A percentile compares a stretch with the other conserved stretches of the same genome.
phyloP scores from a whole-genome alignment of 2,797 vertebrate species.

The Ataeniobius toweri region DNA sequence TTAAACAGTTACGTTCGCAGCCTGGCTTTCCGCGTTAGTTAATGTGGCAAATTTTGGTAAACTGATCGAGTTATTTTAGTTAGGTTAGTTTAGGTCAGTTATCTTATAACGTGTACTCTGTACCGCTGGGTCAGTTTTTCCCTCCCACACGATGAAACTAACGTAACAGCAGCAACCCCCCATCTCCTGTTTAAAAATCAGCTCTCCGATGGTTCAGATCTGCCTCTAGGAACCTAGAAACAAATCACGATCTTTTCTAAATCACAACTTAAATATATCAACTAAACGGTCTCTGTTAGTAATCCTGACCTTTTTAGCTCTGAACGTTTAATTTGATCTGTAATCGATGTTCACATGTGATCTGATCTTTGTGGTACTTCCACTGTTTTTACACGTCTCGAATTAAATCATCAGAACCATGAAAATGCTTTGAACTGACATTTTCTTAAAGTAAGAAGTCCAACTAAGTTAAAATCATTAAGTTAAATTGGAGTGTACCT shows the following conservation, averaged over 20 bases:
- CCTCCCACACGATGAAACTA: slow-evolving; percentile 41
- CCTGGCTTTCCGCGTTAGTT: accelerated
- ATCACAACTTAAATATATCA: not conserved
- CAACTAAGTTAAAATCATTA: too few species aligned
- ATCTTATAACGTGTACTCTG: too few species aligned
- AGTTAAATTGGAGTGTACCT: too few species aligned
- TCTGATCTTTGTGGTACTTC: not conserved
- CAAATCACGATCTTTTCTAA: not conserved
- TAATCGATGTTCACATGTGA: not conserved
- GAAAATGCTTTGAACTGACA: not conserved
- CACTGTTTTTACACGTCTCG: not conserved
- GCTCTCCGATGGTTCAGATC: not conserved
- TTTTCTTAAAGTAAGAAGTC: not conserved
- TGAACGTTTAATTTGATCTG: not conserved
- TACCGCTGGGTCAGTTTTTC: slow-evolving; percentile 15
- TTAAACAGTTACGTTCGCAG: not conserved
- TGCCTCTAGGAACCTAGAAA: not conserved
- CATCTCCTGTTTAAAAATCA: slow-evolving; percentile 5
- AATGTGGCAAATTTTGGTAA: not conserved
- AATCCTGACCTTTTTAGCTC: not conserved
- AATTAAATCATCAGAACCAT: not conserved
- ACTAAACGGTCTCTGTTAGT: not conserved
- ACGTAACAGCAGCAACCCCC: slow-evolving; percentile 26
- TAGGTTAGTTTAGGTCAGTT: not conserved
- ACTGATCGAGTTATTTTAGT: not conserved